Conservation (phyloP, 2,113 vertebrate species). For the Ceyx cyanopectus region DNA sequence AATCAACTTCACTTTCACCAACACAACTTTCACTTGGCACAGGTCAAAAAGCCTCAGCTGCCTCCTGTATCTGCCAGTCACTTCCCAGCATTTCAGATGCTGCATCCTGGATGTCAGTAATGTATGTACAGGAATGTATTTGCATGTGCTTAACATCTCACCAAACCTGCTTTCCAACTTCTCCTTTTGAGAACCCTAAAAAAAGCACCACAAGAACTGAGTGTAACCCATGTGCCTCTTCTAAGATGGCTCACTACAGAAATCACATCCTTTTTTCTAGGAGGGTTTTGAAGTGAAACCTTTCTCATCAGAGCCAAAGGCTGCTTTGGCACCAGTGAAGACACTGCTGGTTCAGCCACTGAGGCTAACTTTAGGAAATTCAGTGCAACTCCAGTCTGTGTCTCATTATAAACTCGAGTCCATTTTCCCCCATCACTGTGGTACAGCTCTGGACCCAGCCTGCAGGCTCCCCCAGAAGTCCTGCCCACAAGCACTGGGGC, state of each 20-base stretch:
- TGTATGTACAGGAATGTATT: not conserved
- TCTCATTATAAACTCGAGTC: not conserved
- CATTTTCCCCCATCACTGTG: not conserved
- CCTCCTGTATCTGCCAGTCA: rapidly evolving
- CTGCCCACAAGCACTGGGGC: rapidly evolving
- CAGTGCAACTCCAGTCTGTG: not conserved
- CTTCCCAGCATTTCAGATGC: not conserved
- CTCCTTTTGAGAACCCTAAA: not conserved
- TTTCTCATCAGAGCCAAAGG: not conserved
- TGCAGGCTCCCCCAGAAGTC: not conserved
- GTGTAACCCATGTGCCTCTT: not conserved
- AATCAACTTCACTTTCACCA: not conserved
- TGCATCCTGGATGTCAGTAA: not conserved
- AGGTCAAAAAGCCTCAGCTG: not conserved
- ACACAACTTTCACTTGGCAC: not conserved
- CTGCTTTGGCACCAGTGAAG: not conserved
- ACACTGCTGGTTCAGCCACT: not conserved
- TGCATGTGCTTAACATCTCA: not conserved
- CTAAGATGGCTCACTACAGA: rapidly evolving
- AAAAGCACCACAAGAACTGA: not conserved
- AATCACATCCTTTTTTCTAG: not conserved
- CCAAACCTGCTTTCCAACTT: not conserved
- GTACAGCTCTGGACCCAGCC: rapidly evolving
- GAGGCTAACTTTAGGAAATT: not conserved
- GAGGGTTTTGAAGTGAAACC: not conserved